phyloP scores from a whole-genome alignment of 2,113 vertebrate species.

The Oceanodroma tethys region DNA sequence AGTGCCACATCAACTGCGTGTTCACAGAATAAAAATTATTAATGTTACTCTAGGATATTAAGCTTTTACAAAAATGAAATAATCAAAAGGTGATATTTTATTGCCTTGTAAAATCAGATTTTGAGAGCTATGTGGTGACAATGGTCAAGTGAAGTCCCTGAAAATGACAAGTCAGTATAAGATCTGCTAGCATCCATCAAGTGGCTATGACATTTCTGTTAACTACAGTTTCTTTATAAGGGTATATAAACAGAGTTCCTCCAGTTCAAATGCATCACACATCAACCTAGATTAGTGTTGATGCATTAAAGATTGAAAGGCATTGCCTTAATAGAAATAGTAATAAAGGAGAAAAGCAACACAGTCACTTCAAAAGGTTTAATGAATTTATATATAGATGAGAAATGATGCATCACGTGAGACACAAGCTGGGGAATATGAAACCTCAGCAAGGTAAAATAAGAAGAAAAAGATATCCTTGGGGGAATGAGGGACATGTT shows the following conservation, averaged over 20 bases:
- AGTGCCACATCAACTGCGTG: background rate
- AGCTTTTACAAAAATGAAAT: background rate
- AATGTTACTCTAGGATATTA: background rate
- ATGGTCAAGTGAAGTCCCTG: background rate
- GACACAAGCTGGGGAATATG: background rate
- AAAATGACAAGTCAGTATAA: background rate
- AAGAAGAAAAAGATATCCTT: background rate
- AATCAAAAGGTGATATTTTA: background rate
- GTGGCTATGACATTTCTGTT: background rate
- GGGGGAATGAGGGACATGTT: background rate
- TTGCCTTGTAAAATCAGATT: background rate
- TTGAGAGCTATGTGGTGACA: background rate
- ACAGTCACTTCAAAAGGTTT: background rate
- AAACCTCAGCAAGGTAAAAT: background rate
- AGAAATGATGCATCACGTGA: background rate
- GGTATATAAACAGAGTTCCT: background rate
- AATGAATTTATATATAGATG: background rate
- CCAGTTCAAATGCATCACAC: background rate
- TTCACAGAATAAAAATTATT: background rate
- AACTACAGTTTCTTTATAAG: background rate
- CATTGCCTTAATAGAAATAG: background rate
- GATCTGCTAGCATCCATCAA: background rate
- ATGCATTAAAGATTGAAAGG: background rate
- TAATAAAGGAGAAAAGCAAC: background rate
- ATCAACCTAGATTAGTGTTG: background rate